A percentile compares a stretch with the other conserved stretches of the same genome.
Conservation (phyloP, 2,113 vertebrate species). For the Pedetes capensis region DNA sequence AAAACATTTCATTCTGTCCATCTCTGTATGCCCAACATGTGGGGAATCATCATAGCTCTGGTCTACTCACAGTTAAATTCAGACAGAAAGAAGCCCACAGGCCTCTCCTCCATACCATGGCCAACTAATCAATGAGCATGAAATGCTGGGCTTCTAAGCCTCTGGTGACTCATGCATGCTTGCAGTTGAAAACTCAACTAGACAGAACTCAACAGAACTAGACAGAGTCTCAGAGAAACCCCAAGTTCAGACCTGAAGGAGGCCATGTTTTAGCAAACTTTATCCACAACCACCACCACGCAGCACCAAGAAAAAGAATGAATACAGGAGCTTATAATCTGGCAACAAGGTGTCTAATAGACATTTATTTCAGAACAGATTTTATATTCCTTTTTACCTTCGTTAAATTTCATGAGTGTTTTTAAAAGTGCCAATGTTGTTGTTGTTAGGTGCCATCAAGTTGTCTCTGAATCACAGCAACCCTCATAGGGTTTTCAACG, state of each 20-base stretch:
- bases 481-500: too few relatives aligned
- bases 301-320: not conserved
- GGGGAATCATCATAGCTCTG: not conserved
- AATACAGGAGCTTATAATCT: not conserved
- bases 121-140: not conserved
- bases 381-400: not conserved
- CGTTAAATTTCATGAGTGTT: not conserved
- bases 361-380: not conserved
- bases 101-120: not conserved
- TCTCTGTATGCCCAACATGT: not conserved
- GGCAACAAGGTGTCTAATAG: not conserved
- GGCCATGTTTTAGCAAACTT: not conserved
- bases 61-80: not conserved
- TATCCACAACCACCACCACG: not conserved
- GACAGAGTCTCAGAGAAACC: not conserved
- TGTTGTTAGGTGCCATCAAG: too few relatives aligned
- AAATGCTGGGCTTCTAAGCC: not conserved
- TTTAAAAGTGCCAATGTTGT: too few relatives aligned
- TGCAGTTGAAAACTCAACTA: not conserved
- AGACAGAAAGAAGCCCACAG: not conserved
- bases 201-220: not conserved
- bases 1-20: not conserved
- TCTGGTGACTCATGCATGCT: not conserved
- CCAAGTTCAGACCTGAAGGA: not conserved
- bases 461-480: too few relatives aligned